Conservation (phyloP, 2,113 vertebrate species). For the Cebus imitator region DNA sequence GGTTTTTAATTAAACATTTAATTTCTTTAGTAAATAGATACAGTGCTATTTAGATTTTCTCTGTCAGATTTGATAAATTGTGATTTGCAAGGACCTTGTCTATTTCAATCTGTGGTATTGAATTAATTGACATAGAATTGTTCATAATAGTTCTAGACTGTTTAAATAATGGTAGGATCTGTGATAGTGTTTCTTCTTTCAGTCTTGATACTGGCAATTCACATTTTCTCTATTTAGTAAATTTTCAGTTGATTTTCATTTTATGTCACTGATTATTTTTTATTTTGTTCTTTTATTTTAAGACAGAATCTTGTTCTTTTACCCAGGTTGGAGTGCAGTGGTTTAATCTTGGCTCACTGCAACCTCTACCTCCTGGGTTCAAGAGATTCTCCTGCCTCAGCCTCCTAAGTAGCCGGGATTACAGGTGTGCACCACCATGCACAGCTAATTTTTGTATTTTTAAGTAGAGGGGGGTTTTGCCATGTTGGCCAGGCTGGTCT, state of each 20-base stretch:
- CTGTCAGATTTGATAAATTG: neutral
- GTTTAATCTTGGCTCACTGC: too few species aligned
- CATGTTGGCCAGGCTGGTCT: too few species aligned
- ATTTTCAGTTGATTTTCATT: neutral
- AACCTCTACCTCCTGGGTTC: too few species aligned
- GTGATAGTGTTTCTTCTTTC: neutral
- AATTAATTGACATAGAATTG: neutral
- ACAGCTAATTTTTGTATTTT: too few species aligned
- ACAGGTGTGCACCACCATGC: too few species aligned
- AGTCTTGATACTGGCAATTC: neutral
- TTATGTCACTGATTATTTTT: neutral
- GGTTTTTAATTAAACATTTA: neutral
- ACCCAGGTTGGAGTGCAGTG: too few species aligned
- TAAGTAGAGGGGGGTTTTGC: too few species aligned
- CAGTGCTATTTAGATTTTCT: neutral
- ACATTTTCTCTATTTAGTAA: neutral
- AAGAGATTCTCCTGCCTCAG: too few species aligned
- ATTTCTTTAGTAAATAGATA: neutral
- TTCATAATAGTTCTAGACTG: neutral
- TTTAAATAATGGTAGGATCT: slow-evolving; percentile 17
- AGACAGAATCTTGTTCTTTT: too few species aligned
- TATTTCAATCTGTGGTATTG: neutral
- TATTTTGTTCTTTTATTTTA: neutral
- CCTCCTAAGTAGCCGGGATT: too few species aligned
- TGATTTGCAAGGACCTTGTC: neutral